Conservation (phyloP, 1,140 invertebrate genomes). For the silkworm (Bombyx mori) region DNA sequence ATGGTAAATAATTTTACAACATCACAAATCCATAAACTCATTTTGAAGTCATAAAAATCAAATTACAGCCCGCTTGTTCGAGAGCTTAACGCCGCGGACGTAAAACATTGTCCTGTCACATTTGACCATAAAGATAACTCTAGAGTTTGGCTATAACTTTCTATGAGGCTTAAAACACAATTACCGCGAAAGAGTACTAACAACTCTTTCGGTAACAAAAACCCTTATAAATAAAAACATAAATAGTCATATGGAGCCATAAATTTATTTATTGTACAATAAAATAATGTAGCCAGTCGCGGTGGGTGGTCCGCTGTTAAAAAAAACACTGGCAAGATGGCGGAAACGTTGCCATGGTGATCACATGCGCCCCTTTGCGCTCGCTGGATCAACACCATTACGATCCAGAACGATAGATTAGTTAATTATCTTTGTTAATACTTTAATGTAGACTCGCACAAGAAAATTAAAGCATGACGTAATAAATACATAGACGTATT, state of each 20-base stretch:
- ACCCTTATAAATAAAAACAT: constrained; percentile 66
- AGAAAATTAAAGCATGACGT: background rate
- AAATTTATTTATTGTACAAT: constrained; percentile 70
- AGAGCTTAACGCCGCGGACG: too few species aligned
- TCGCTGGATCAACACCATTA: constrained; percentile 7
- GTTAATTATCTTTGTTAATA: constrained; percentile 11
- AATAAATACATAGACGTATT: too few species aligned
- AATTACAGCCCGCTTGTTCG: too few species aligned
- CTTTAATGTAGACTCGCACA: constrained; percentile 8
- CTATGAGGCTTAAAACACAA: constrained; percentile 17
- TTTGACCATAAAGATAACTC: too few species aligned
- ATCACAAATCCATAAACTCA: too few species aligned
- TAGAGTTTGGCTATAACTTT: background rate
- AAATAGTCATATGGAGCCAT: constrained; percentile 66
- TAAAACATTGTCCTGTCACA: too few species aligned
- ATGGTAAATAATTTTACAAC: too few species aligned
- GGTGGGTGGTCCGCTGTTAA: constrained; percentile 59
- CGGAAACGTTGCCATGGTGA: constrained; percentile 39
- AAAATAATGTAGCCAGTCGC: constrained; percentile 63
- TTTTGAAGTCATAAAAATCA: too few species aligned
- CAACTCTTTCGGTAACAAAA: constrained; percentile 44
- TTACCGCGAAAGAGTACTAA: constrained; percentile 40
- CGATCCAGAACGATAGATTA: constrained; percentile 14
- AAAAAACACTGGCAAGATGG: constrained; percentile 49
- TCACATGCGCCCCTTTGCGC: constrained; percentile 20